phyloP scores from a whole-genome alignment of 2,797 vertebrate genomes.

The Basileuterus tristriatus region DNA sequence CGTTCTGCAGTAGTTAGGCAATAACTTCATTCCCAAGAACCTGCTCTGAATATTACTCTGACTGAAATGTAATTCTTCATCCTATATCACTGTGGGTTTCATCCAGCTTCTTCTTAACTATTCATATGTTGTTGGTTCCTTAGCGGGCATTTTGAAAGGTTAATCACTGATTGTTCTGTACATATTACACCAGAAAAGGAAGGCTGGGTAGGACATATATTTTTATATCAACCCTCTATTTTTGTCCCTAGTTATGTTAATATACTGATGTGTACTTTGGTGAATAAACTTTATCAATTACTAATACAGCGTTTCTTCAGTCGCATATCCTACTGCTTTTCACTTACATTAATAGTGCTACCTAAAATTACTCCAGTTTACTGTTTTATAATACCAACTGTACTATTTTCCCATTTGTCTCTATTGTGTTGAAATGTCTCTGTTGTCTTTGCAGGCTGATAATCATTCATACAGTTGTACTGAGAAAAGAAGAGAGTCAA shows the following conservation, averaged over 20 bases:
- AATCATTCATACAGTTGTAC: accelerated
- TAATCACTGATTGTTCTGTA: neutral
- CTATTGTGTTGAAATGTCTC: neutral
- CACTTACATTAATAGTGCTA: neutral
- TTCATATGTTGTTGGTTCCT: neutral
- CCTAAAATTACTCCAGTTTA: neutral
- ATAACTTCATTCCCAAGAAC: neutral
- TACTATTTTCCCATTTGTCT: neutral
- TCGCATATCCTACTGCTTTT: neutral
- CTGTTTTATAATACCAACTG: neutral
- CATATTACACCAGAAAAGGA: neutral
- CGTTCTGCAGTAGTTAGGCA: neutral
- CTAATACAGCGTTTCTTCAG: neutral
- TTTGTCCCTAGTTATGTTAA: neutral
- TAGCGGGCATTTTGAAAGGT: neutral
- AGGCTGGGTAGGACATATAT: neutral
- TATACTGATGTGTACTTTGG: neutral
- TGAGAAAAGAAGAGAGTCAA: neutral
- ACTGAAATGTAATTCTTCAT: neutral
- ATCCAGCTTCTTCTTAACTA: neutral
- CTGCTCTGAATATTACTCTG: neutral
- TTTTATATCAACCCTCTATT: neutral
- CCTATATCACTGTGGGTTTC: neutral
- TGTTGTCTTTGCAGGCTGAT: neutral
- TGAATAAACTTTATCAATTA: neutral